Conservation (phyloP, 2,113 vertebrate genomes). For the Dinomys branickii region DNA sequence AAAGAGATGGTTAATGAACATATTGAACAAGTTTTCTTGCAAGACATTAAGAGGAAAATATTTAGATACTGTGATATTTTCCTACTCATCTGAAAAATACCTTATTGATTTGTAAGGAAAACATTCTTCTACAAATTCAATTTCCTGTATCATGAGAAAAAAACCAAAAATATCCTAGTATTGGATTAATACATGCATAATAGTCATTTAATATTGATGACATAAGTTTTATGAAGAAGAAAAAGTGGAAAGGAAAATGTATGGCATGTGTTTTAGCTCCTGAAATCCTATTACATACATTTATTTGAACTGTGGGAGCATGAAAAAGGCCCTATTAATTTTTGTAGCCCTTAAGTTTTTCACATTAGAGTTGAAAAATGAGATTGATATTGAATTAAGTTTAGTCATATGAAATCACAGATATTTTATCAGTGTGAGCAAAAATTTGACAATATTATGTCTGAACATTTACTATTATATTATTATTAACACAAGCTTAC, state of each 20-base stretch:
- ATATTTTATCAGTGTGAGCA: neutral
- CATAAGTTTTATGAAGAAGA: neutral
- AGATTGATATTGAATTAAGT: neutral
- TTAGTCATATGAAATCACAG: neutral
- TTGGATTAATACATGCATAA: neutral
- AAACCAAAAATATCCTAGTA: neutral
- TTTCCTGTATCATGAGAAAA: neutral
- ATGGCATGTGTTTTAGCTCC: neutral
- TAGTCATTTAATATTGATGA: neutral
- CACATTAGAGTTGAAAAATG: neutral
- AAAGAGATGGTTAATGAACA: neutral
- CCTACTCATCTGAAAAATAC: neutral
- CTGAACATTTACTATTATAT: neutral
- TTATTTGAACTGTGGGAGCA: neutral
- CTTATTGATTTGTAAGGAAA: neutral
- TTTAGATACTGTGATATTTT: neutral
- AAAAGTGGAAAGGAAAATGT: neutral
- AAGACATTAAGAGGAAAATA: neutral
- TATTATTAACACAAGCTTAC: neutral
- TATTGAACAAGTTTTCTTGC: neutral
- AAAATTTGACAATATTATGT: neutral
- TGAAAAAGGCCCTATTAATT: neutral
- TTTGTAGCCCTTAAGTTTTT: neutral
- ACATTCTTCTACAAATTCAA: neutral
- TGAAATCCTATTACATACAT: neutral